Percentiles rank a stretch among this genome's conserved stretches.
phyloP scores from a whole-genome alignment of 2,888 invertebrate genomes.

The Chloroclysta siterata region DNA sequence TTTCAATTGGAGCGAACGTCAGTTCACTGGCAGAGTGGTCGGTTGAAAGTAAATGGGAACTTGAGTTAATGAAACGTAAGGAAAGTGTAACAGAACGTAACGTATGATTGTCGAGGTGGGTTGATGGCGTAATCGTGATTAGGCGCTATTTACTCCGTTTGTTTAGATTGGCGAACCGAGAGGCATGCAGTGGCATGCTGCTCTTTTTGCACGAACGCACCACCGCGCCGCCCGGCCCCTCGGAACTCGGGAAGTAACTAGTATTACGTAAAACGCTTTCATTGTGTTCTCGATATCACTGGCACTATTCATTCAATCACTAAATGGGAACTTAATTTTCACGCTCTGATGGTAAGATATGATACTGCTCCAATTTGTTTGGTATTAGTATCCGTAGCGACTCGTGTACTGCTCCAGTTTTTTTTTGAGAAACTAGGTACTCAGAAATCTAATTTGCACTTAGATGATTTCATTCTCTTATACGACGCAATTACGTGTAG shows the following conservation, averaged over 20 bases:
- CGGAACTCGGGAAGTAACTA: constrained; percentile 51
- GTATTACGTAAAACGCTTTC: constrained; percentile 68
- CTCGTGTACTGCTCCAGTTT: not conserved
- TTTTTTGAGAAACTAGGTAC: too few species aligned
- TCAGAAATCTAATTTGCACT: too few species aligned
- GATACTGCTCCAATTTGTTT: constrained; percentile 28
- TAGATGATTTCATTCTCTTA: too few species aligned
- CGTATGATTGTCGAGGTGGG: constrained; percentile 34
- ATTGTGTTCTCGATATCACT: constrained; percentile 67
- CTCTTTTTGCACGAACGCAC: constrained; percentile 53
- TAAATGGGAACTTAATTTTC: constrained; percentile 52
- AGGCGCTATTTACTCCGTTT: constrained; percentile 36
- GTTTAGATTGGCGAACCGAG: constrained; percentile 33
- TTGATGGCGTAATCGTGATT: constrained; percentile 41
- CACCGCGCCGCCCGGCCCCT: constrained; percentile 28
- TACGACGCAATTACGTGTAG: too few species aligned
- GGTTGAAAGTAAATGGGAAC: constrained; percentile 19
- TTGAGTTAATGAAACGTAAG: constrained; percentile 31
- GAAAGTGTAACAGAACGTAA: constrained; percentile 45
- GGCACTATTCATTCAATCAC: constrained; percentile 48
- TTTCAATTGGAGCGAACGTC: constrained; percentile 36
- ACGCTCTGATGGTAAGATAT: constrained; percentile 49
- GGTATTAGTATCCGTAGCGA: not conserved
- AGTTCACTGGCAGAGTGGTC: constrained; percentile 8
- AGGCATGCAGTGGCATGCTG: constrained; percentile 34